A percentile compares a stretch with the other conserved stretches of the same genome.
Evolutionary conservation across 1,140 invertebrate genomes (phyloP).

Genomic region (Drosophila gunungcola): DNA sequence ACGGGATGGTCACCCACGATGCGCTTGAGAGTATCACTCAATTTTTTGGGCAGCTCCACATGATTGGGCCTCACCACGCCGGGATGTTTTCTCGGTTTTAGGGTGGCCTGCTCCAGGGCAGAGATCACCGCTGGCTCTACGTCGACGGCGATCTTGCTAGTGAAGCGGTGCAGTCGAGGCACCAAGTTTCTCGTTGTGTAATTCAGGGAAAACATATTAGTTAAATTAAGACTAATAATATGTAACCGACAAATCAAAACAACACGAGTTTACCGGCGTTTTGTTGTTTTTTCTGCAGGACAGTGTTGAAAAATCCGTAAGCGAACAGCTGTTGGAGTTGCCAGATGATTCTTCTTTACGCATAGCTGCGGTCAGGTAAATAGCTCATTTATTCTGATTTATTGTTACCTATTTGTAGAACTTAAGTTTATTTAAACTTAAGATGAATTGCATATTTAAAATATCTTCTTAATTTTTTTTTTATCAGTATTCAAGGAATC

Average conservation of each 20-base stretch:
- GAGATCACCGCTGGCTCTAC: conserved; percentile 85
- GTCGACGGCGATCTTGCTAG: conserved; percentile 85
- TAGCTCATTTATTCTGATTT: neutral
- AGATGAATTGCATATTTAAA: neutral
- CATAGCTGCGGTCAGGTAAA: neutral
- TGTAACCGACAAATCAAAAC: conserved; percentile 33
- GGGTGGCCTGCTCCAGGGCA: conserved; percentile 86
- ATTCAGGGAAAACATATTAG: conserved; percentile 32
- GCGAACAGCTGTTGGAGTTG: conserved; percentile 13
- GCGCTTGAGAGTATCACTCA: conserved; percentile 86
- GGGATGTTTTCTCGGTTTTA: conserved; percentile 90
- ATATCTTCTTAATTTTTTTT: too few species aligned
- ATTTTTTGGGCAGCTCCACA: conserved; percentile 86
- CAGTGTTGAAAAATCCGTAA: conserved; percentile 5
- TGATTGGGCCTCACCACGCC: conserved; percentile 86
- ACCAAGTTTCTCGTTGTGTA: conserved; percentile 32
- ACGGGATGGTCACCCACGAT: conserved; percentile 86
- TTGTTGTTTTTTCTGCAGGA: neutral
- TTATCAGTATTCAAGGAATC: too few species aligned
- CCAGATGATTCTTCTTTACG: neutral
- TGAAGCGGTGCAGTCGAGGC: conserved; percentile 46
- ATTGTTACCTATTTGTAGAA: neutral
- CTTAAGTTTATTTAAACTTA: neutral
- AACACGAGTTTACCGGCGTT: conserved; percentile 36
- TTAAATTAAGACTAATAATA: conserved; percentile 10